Base-by-base conservation (phyloP, 2,888 invertebrate species). In the Teleogryllus oceanicus region DNA sequence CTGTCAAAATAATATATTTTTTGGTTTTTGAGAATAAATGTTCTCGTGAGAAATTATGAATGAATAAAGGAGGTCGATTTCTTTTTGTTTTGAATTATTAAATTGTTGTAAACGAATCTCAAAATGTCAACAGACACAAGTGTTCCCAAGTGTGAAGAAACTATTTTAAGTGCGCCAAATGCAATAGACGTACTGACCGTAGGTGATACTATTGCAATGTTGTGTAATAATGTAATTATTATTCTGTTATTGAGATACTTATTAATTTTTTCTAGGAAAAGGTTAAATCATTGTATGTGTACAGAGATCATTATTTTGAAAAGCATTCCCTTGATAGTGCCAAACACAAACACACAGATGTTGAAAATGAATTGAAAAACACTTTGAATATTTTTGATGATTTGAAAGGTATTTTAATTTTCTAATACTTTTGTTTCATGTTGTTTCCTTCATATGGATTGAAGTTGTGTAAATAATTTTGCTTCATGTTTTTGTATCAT, bases 281-380 rank as follows among this genome's bases (percentile, higher is more conserved):
- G 83, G 92, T 95, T 0, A 88, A 91, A 82, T 88, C 89, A 1
- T 86, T 95, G 77, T 94, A 92, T 86, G 84, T 88, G 50, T 95
- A 91, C 86, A 89, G 94, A 84, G 94, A 96, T 86, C 90, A 93
- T 84, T 96, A 93, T 87, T 94, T 95, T 88, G 94, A 94, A 85
- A 91, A 89, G 83, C 92, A 93, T 87, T 88, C 91, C 11, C 88
- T 94, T 74, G 92, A 92, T 82, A 89, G 91, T 86, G 94, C 94
- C 0, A 85, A 88, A 24, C 89, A 92, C 76, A 94, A 93, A 85
- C 89, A 89, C 83, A 88, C 88, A 81, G 90, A 92, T 84, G 89
- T 94, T 2, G 90, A 92, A 83, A 88, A 89, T 83, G 90, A 92
- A 85, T 90, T 94, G 87, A 87, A 89, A 78, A 87, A 89, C 80